phyloP scores from a whole-genome alignment of 2,888 invertebrate genomes.

The Deroplatys truncata region DNA sequence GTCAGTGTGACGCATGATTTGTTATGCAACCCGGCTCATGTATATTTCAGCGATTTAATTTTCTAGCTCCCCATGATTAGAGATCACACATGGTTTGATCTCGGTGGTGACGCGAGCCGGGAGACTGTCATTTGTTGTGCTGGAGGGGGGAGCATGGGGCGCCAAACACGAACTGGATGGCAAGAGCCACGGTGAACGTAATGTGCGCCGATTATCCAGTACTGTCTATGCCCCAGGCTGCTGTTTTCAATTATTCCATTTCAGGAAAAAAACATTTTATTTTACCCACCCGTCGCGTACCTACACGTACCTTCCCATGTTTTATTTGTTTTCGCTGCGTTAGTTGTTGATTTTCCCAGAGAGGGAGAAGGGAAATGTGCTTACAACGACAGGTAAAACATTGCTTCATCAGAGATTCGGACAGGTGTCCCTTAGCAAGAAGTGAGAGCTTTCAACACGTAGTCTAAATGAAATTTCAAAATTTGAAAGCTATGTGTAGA shows the following conservation, averaged over 20 bases:
- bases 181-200: not conserved
- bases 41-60: constrained; percentile 14
- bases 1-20: constrained; percentile 12
- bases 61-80: constrained; percentile 7
- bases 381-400: not conserved
- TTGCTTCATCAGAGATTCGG: not conserved
- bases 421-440: not conserved
- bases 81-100: constrained; percentile 9
- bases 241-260: constrained; percentile 8
- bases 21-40: constrained; percentile 8
- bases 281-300: not conserved
- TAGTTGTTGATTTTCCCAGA: not conserved
- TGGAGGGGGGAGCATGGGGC: not conserved
- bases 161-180: not conserved
- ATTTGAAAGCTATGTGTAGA: no score
- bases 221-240: not conserved
- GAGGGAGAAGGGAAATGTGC: not conserved
- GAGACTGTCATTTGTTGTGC: not conserved
- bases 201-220: not conserved
- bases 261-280: not conserved
- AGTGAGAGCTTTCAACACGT: not conserved
- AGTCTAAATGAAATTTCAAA: no score
- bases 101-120: not conserved
- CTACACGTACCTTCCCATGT: not conserved
- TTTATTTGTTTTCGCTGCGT: constrained; percentile 2